Evolutionary conservation across 30 jellyfish, hydroid and myxozoan genomes (phyloP).

Genomic region (Mastigias papua): DNA sequence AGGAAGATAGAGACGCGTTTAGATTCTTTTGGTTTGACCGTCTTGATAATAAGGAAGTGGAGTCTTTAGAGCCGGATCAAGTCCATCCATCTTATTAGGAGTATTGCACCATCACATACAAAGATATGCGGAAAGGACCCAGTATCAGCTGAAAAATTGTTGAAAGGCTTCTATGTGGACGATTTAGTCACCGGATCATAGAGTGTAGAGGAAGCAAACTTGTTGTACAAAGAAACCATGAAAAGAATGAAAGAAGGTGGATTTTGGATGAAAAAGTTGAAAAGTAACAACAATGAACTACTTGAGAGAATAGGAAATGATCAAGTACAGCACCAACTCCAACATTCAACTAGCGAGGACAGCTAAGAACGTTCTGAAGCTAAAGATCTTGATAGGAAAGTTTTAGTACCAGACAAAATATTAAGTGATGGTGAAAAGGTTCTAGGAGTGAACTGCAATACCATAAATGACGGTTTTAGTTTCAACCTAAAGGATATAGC

Average conservation of each 20-base stretch:
- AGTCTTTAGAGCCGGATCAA: not conserved
- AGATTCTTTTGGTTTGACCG: not conserved
- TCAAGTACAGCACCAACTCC: no score
- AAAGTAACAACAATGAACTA: not conserved
- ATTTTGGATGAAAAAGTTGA: not conserved
- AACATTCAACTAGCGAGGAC: no score
- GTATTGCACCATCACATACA: constrained; percentile 23
- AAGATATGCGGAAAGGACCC: constrained; percentile 44
- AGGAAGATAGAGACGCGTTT: constrained; percentile 11
- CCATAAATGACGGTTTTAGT: no score
- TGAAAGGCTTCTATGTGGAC: constrained; percentile 19
- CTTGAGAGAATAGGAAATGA: no score
- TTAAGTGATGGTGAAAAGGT: no score
- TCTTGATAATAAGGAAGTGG: not conserved
- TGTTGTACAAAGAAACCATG: not conserved
- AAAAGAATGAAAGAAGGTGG: not conserved
- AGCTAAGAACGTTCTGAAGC: no score
- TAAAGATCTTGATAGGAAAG: no score
- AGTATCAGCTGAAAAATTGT: constrained; percentile 5
- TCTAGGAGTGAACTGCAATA: no score
- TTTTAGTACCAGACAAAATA: no score
- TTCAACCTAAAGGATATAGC: no score
- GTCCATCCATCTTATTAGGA: constrained; percentile 11
- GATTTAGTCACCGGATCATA: constrained; percentile 15
- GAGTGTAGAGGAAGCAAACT: not conserved